Base-by-base conservation (phyloP, 2,113 vertebrate species). In the Ranitomeya variabilis region DNA sequence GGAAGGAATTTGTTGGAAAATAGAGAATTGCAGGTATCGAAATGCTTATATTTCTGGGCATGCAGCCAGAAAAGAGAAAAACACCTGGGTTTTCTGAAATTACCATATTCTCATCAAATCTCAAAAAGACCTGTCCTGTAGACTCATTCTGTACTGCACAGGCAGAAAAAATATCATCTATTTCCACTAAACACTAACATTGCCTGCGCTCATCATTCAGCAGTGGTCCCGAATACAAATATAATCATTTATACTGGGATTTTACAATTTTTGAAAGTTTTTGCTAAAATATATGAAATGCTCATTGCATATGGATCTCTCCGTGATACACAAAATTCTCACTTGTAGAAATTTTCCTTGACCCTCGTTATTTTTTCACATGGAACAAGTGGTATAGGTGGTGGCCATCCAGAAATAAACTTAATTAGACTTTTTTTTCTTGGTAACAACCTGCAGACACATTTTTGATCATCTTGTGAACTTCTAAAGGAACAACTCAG, bases 1-100 rank as follows among this genome's bases (percentile, higher is more conserved):
- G 89, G 86, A 90, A 90, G 84, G 89, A 90, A 88, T 90, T 88
- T 85, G 89, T 85, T 80, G 83, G 86, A 87, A 84, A 87, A 87
- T 80, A 57, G 89, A 88, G 86, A 86, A 88, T 90, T 90, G 86
- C 89, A 90, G 89, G 89, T 90, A 87, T 90, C 89, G 52, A 90
- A 90, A 87, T 90, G 86, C 86, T 90, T 90, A 55, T 87, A 88
- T 80, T 88, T 90, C 81, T 88, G 89, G 89, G 89, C 86, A 88
- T 60, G 13, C 54, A 73, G 89, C 89, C 89, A 90, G 82, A 54
- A 87, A 76, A 51, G 37, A 74, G 73, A 84, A 90, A 90, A 88
- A 88, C 86, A 90, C 89, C 89, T 90, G 89, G 89, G 77, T 31
- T 85, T 80, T 85, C 83, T 79, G 82, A 89, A 89, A 89, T 89